These are phyloP conservation scores for Porites divaricata DNA, from an alignment of 92 coral and sea anemone species.

Conservation along the genomic window DNA sequence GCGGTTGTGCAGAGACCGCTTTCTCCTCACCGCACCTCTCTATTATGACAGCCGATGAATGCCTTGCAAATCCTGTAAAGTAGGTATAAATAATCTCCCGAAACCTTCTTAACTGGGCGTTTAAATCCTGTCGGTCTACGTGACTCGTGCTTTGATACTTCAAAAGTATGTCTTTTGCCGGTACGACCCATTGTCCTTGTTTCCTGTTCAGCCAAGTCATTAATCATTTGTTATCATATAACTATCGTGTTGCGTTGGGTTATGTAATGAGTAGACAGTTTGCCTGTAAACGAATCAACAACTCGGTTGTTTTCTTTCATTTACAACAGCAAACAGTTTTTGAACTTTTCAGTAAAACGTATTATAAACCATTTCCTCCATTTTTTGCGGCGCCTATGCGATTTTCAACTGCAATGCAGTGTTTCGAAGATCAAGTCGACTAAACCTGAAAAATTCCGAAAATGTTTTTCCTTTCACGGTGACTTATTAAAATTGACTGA, in stretches of 20 bases:
- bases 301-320: neutral
- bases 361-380: neutral
- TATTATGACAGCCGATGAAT: neutral
- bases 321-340: neutral
- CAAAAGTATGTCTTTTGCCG: too few species aligned
- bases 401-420: too few species aligned
- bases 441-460: neutral
- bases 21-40: neutral
- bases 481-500: neutral
- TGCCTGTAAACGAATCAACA: neutral
- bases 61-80: neutral
- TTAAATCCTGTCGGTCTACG: conserved; percentile 12
- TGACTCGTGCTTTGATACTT: conserved; percentile 18
- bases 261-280: neutral
- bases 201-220: neutral
- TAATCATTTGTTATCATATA: neutral
- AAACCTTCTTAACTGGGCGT: neutral
- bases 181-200: neutral
- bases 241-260: neutral
- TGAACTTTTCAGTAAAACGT: neutral
- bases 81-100: neutral
- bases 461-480: neutral
- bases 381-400: conserved; percentile 17
- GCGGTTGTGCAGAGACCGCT: too few species aligned
- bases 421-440: too few species aligned